Conservation (phyloP, 1,140 invertebrate genomes). For the Solen grandis region DNA sequence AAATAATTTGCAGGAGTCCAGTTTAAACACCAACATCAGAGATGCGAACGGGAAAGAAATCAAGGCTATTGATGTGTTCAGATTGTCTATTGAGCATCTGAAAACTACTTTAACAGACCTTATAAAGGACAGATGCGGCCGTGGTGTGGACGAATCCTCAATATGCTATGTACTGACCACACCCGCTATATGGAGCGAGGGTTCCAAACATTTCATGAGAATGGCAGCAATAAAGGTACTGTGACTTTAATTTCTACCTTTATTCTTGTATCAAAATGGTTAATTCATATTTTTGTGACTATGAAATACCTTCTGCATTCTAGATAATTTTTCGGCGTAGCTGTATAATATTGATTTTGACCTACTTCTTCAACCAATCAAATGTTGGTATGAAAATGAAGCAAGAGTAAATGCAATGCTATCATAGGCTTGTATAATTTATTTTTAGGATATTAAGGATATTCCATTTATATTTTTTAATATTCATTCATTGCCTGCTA, state of each 20-base stretch:
- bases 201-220: conserved; percentile 32
- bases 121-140: conserved; percentile 2
- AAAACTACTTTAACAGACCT: conserved; percentile 6
- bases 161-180: conserved; percentile 40
- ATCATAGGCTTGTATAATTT: too few species aligned
- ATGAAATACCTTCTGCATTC: not conserved
- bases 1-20: too few species aligned
- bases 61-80: conserved; percentile 15
- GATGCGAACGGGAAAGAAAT: conserved; percentile 25
- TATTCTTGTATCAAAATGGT: too few species aligned
- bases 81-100: conserved; percentile 14
- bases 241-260: too few species aligned
- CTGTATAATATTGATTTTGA: too few species aligned
- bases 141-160: conserved; percentile 9
- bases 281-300: too few species aligned
- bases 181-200: conserved; percentile 41
- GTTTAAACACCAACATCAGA: conserved; percentile 5
- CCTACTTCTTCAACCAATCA: too few species aligned
- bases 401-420: too few species aligned
- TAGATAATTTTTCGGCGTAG: too few species aligned
- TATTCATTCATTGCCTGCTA: not conserved
- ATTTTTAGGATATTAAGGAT: too few species aligned
- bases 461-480: not conserved
- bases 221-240: conserved; percentile 37
- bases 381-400: too few species aligned